These are phyloP conservation scores for Lepidothrix coronata DNA, from an alignment of 2,113 vertebrate genomes.

Conservation along the genomic window DNA sequence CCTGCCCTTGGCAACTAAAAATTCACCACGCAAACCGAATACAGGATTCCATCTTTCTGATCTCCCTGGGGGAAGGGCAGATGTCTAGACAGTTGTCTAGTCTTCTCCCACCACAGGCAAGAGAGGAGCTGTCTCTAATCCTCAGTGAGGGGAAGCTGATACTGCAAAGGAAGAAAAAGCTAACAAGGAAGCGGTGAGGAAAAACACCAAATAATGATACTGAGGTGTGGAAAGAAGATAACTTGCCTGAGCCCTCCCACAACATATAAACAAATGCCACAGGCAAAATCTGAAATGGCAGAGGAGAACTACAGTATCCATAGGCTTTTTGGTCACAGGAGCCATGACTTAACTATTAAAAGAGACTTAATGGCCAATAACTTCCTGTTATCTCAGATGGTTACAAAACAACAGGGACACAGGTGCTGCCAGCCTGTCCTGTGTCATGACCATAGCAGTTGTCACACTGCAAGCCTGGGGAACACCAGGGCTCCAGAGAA, in stretches of 20 bases:
- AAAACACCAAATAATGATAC: not conserved
- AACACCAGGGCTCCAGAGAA: fast-evolving
- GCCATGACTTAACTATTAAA: not conserved
- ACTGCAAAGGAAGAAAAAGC: not conserved
- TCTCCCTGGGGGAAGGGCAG: not conserved
- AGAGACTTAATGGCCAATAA: not conserved
- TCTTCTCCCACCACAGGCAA: not conserved
- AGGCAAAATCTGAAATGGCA: not conserved
- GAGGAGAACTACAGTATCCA: not conserved
- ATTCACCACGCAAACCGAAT: fast-evolving
- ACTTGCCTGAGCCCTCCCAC: not conserved
- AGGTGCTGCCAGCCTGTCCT: not conserved
- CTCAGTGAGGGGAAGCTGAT: not conserved
- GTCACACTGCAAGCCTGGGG: fast-evolving
- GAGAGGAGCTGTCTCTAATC: not conserved
- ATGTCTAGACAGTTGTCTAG: not conserved
- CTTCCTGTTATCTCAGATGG: not conserved
- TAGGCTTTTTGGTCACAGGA: not conserved
- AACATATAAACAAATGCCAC: not conserved
- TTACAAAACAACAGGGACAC: not conserved
- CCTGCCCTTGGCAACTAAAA: not conserved
- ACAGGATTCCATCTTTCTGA: not conserved
- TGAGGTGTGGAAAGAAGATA: not conserved
- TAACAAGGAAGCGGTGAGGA: not conserved
- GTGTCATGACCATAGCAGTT: not conserved